Base-by-base conservation (phyloP, 35 echinoderm and acorn worm species). In the Apostichopus parvimensis region DNA sequence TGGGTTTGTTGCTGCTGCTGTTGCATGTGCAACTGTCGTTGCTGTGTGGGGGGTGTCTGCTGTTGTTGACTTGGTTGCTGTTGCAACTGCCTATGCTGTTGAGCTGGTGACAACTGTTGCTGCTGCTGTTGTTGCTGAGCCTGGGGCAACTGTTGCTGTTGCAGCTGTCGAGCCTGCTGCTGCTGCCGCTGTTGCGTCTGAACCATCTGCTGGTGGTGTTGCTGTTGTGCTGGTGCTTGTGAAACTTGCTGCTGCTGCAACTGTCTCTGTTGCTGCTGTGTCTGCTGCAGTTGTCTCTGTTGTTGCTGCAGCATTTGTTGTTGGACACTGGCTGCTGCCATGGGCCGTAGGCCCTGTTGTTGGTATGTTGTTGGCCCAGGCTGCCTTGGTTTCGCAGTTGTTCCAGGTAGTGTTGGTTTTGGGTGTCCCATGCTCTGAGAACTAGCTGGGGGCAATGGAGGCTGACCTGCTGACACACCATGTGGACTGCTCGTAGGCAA, bases 61-160 rank as follows among this genome's bases (percentile, higher is more conserved):
- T 90, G 88, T 17, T 77, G 72, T 12, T 54, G 34, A 17, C 7
- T 9, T 56, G 53, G n/a, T 17, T 92, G 90, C 86, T 93, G 56
- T 79, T 57, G 54, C 68, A 78, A 62, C 53, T 87, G 52, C n/a
- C 71, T 18, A 18, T 94, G 93, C 54, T 87, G 80, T 57, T 91
- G 93, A 65, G 91, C 87, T 60, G 90, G 93, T 6, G 21, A 21
- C 17, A 81, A 65, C 3, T 10, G 55, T 59, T 91, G 90, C 77
- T 91, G 75, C 15, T 34, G 71, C 75, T 82, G 75, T 53, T 60
- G 90, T 64, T 91, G 87, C 53, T 92, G 94, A 7, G 14, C 11
- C 25, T 95, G 79, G 22, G n/a, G 89, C 68, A 52, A 15, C 78
- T 80, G 90, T n/a, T 78, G 77, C 15, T 56, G 76, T 56, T 52